These are phyloP conservation scores for Ceuthmochares aereus DNA, from an alignment of 2,113 vertebrate species.

Conservation along the genomic window DNA sequence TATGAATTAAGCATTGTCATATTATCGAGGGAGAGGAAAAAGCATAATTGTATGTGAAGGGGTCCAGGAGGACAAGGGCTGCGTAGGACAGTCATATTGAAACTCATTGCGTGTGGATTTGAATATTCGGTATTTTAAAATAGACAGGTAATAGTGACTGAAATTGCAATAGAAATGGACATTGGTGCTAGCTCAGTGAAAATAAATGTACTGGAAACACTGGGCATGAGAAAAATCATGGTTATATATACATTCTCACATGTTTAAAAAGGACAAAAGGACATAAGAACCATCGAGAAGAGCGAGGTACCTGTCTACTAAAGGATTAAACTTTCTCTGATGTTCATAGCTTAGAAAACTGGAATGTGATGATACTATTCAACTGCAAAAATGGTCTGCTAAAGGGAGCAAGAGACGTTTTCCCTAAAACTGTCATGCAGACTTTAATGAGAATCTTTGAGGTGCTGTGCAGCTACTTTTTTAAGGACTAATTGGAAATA, in stretches of 20 bases:
- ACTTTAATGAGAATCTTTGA: not conserved
- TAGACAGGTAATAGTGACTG: slow-evolving; percentile 22
- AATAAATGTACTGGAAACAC: slow-evolving; percentile 66
- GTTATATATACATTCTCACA: not conserved
- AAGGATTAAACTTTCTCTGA: slow-evolving; percentile 11
- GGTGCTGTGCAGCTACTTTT: not conserved
- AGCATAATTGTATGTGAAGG: not conserved
- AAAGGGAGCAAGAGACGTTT: not conserved
- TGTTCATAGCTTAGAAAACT: not conserved
- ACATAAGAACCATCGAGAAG: not conserved
- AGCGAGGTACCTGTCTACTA: not conserved
- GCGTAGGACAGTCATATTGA: not conserved
- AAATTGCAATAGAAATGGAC: slow-evolving; percentile 46
- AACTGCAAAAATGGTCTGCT: slow-evolving; percentile 18
- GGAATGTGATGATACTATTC: not conserved
- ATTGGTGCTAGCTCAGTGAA: slow-evolving; percentile 51
- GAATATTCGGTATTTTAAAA: slow-evolving; percentile 7
- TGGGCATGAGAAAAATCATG: not conserved
- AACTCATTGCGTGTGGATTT: not conserved
- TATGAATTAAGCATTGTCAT: not conserved
- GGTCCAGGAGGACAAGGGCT: not conserved
- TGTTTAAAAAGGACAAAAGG: slow-evolving; percentile 51
- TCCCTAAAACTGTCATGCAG: not conserved
- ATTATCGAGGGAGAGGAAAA: not conserved
- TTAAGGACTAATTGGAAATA: not conserved